Evolutionary conservation across 2,888 invertebrate genomes (phyloP), one percentile per base, ranked within the genome.

Genomic region (Nemapogon koenigi): DNA sequence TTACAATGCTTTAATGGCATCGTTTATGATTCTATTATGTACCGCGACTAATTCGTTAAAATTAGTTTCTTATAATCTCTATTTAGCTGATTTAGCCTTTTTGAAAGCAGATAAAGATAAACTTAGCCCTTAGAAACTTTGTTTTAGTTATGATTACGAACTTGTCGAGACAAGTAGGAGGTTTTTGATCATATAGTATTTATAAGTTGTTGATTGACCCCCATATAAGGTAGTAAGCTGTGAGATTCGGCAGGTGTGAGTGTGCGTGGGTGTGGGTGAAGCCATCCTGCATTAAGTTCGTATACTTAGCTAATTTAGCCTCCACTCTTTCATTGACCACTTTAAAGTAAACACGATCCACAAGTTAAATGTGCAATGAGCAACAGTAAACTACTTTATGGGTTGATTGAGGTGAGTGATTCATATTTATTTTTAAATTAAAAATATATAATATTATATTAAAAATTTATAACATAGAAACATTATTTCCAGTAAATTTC

Each of bases 331-430:
- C 55, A 46, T 49, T 45, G 50, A 51, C 35, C 53, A 43, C 53
- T 55, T 60, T 49, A 53, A 54, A 46, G 63, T 54, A 42, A 38
- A 41, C 38, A 35, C 37, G 35, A 33, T 38, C 35, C 6, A 11
- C 7, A n/a, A 19, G 25, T 15, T 37, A 30, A 19, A 36, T 33
- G 26, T 31, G 26, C 19, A 16, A 73, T 73, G 69, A 67, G 62
- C 52, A 72, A 71, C 50, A 67, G 73, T 43, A 68, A 70, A 38
- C 71, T 72, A 46, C 53, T 75, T 13, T 70, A 75, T 47, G 73
- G 72, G 44, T 52, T 73, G 18, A 48, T 75, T 11, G 68, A 76
- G 72, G 75, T 72, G 45, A 55, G 66, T 36, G 11, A 28, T n/a
- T 13, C 11, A n/a, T 28, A 13, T 28, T 28, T 7, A n/a, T n/a